Evolutionary conservation across 1,140 invertebrate species (phyloP).

Genomic region (Saccostrea cuccullata): DNA sequence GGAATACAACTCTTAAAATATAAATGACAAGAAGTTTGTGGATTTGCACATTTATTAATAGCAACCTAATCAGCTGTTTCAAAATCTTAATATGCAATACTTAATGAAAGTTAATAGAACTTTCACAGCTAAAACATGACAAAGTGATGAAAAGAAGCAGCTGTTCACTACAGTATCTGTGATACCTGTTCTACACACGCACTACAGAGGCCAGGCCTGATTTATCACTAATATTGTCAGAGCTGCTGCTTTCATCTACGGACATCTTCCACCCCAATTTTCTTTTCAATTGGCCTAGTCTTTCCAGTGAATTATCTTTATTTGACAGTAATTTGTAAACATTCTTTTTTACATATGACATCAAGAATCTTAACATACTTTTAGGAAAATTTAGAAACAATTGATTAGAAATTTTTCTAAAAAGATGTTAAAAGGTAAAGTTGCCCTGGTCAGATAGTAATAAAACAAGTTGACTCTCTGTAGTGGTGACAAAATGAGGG

Average conservation of each 20-base stretch:
- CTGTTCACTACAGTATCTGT: not conserved
- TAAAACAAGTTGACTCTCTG: too few species aligned
- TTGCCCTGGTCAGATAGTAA: too few species aligned
- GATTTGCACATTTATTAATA: conserved; percentile 32
- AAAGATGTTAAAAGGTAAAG: too few species aligned
- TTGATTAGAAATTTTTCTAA: too few species aligned
- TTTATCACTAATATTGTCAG: not conserved
- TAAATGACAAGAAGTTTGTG: not conserved
- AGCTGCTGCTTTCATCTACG: not conserved
- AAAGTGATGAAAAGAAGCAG: not conserved
- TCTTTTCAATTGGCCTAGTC: not conserved
- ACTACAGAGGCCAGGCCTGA: not conserved
- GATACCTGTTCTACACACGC: not conserved
- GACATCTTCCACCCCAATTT: not conserved
- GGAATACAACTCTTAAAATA: too few species aligned
- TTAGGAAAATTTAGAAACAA: too few species aligned
- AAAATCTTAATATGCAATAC: conserved; percentile 14
- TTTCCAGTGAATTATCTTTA: not conserved
- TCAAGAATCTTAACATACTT: too few species aligned
- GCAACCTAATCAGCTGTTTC: conserved; percentile 34
- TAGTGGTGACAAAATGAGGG: not conserved
- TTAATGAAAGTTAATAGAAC: not conserved
- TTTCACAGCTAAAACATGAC: not conserved
- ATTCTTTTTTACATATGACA: too few species aligned
- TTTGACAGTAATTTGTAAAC: not conserved